Conservation (phyloP, 2,888 invertebrate genomes). For the Strigamia crassipes region DNA sequence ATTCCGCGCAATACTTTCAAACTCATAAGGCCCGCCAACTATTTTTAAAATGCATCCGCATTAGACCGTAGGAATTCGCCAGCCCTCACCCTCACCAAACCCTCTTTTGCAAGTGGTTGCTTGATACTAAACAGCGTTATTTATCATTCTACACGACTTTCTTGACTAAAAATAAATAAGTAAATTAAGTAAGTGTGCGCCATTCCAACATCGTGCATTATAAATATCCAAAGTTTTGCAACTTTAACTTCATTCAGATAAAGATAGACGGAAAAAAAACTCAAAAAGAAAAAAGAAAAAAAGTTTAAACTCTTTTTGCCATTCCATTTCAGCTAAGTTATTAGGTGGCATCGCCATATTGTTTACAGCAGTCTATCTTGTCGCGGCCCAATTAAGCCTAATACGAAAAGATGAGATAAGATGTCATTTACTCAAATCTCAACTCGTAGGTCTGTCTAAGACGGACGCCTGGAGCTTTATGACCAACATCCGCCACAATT, state of each 20-base stretch:
- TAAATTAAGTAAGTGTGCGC: neutral
- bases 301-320: neutral
- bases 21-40: neutral
- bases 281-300: neutral
- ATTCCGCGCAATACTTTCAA: neutral
- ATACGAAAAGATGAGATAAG: constrained; percentile 27
- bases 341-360: neutral
- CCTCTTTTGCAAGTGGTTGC: constrained; percentile 10
- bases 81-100: neutral
- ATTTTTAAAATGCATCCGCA: constrained; percentile 22
- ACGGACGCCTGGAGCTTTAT: constrained; percentile 26
- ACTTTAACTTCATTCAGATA: neutral
- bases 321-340: neutral
- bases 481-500: constrained; percentile 39
- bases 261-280: no score
- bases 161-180: neutral
- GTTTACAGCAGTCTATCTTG: constrained; percentile 6
- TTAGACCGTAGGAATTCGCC: neutral
- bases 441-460: constrained; percentile 15
- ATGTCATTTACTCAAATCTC: constrained; percentile 37
- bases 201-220: neutral
- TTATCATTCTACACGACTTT: constrained; percentile 9
- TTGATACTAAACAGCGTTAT: constrained; percentile 3
- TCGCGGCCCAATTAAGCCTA: neutral
- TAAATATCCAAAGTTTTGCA: neutral